Percentiles rank a stretch among this genome's conserved stretches.
These are phyloP conservation scores for Microcebus ravelobensis DNA, from an alignment of 2,113 vertebrate genomes.

Conservation along the genomic window DNA sequence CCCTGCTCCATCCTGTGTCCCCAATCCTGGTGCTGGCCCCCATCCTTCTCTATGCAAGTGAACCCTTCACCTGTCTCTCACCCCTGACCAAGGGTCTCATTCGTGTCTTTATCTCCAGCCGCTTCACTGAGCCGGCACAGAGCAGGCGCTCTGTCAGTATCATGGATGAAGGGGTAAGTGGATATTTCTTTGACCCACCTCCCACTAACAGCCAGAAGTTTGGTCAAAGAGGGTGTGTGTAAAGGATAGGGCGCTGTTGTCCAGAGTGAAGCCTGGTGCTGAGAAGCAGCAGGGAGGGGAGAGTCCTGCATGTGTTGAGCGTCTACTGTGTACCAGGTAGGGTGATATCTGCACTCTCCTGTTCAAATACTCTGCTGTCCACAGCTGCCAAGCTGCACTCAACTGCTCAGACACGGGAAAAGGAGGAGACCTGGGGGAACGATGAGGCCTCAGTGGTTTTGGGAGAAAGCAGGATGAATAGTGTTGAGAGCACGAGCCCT, in stretches of 20 bases:
- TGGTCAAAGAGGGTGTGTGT: neutral
- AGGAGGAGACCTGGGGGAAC: neutral
- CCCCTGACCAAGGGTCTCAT: neutral
- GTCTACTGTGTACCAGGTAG: neutral
- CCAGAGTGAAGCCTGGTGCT: neutral
- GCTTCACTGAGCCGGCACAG: neutral
- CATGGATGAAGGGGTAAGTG: neutral
- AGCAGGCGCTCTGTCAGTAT: neutral
- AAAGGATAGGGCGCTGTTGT: neutral
- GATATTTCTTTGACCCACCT: neutral
- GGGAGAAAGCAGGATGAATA: neutral
- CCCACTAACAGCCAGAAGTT: neutral
- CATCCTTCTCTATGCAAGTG: neutral
- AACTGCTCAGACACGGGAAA: neutral
- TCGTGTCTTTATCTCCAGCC: neutral
- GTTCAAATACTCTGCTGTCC: neutral
- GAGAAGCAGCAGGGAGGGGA: neutral
- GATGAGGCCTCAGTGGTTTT: neutral
- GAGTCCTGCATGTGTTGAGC: too few species aligned
- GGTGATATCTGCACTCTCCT: neutral
- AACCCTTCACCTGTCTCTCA: neutral
- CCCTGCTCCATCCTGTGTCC: neutral
- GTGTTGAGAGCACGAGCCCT: neutral
- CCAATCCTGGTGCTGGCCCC: neutral
- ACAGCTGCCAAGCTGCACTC: neutral